These are phyloP conservation scores for Drosophila novamexicana DNA, from an alignment of 1,140 invertebrate genomes.

Conservation along the genomic window DNA sequence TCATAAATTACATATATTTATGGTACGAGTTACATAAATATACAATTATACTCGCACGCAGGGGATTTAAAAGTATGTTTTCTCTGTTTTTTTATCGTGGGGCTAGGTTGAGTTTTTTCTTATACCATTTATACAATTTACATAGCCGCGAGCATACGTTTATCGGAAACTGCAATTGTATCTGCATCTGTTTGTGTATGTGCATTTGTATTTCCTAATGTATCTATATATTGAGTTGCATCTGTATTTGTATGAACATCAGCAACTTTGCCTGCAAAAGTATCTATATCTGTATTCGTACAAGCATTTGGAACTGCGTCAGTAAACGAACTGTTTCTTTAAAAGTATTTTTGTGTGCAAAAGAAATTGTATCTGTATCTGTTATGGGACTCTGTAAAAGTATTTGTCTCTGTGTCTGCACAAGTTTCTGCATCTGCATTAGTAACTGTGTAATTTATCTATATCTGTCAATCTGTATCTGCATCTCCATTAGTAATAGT, in stretches of 20 bases:
- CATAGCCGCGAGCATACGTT: slow-evolving; percentile 39
- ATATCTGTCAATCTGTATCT: no score
- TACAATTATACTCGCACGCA: slow-evolving; percentile 63
- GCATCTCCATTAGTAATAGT: no score
- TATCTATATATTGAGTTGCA: neutral
- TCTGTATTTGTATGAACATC: neutral
- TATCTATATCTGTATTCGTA: no score
- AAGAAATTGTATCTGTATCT: no score
- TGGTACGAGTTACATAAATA: slow-evolving; percentile 12
- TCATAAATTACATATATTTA: slow-evolving; percentile 9
- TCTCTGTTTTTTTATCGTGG: slow-evolving; percentile 25
- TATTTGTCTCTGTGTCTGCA: no score
- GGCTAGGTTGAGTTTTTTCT: slow-evolving; percentile 11
- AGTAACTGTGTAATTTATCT: no score
- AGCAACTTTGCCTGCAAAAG: no score
- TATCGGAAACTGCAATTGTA: neutral
- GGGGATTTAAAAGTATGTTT: slow-evolving; percentile 46
- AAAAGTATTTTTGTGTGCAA: no score
- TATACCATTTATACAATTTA: slow-evolving; percentile 65
- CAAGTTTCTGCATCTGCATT: no score
- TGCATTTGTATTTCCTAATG: neutral
- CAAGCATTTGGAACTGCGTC: no score
- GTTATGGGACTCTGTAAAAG: no score
- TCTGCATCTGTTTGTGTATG: neutral
- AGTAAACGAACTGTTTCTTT: no score